These are phyloP conservation scores for Phengaris arion DNA, from an alignment of 2,888 invertebrate genomes.

Conservation along the genomic window DNA sequence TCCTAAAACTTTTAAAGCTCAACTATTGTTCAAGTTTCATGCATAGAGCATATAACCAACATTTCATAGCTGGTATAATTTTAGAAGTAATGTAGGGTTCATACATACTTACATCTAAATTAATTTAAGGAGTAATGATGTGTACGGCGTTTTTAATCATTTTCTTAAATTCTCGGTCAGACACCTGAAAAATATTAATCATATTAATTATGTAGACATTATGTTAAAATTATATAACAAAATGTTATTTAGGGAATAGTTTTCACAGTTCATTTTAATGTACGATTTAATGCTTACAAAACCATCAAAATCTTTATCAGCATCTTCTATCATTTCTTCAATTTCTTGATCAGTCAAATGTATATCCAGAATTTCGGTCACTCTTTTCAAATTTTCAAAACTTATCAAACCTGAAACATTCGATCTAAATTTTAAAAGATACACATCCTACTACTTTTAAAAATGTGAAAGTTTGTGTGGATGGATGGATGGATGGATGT, in stretches of 20 bases:
- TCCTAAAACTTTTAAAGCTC: too few species aligned
- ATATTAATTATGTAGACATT: not conserved
- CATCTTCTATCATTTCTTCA: conserved; percentile 73
- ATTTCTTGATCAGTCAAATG: conserved; percentile 70
- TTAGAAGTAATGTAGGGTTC: too few species aligned
- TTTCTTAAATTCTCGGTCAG: conserved; percentile 67
- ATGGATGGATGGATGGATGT: too few species aligned
- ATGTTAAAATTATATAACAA: not conserved
- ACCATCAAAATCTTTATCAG: conserved; percentile 68
- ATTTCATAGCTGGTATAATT: too few species aligned
- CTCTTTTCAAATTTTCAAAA: conserved; percentile 65
- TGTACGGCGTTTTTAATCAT: conserved; percentile 66
- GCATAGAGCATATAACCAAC: too few species aligned
- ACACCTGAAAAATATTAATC: conserved; percentile 52
- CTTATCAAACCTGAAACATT: conserved; percentile 56
- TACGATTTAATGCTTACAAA: conserved; percentile 48
- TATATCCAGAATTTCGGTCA: conserved; percentile 57
- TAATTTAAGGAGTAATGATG: conserved; percentile 60
- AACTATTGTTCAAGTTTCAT: too few species aligned
- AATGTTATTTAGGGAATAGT: conserved; percentile 12
- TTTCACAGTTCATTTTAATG: not conserved
- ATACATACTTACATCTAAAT: not conserved
- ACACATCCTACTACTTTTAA: too few species aligned
- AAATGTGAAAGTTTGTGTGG: too few species aligned
- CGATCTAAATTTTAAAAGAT: not conserved